Evolutionary conservation across 2,113 vertebrate species (phyloP), one percentile per base, ranked within the genome.

Genomic region (Pipa parva): DNA sequence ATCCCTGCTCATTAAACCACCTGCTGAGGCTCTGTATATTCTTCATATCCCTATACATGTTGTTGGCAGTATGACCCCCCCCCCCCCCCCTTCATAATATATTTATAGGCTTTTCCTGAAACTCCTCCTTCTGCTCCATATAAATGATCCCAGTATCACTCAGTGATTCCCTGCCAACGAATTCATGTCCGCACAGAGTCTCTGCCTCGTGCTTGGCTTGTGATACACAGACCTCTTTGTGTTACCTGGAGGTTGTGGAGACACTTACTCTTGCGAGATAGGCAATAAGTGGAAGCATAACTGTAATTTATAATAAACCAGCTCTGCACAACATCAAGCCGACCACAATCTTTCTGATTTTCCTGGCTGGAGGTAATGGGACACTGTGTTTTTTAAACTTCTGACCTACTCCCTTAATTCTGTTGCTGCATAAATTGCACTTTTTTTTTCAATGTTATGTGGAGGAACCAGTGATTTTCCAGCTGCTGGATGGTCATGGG

Each of bases 181-280:
- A 68, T 59, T 51, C 22, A 59, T 65, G 63, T 48, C 33, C 42
- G 20, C 45, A 50, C 22, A 17, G 17, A 26, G 55, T 51, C 33
- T 51, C 45, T 33, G 37, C 17, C 37, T 45, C 24, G 11, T 18
- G 27, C 13, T 63, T 69, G 65, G 65, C 65, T 28, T 11, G 17
- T 22, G 65, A 36, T 28, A 69, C 65, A 69, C 65, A 60, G 65
- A 20, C 11, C 57, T 69, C 65, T 69, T 69, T 69, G 65, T 69
- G 22, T 31, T 10, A 24, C 24, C 56, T 42, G 56, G 51, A 22
- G 65, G 26, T 60, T 45, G 65, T 28, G 55, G 42, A 60, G 46
- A 59, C 64, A 67, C 64, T 67, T 60, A 69, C 33, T 60, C 45
- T 2, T 46, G 8, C 42, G 24, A 69, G 65, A 69, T 69, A 59